phyloP scores from a whole-genome alignment of 2,113 vertebrate genomes.

The Empidonax traillii region DNA sequence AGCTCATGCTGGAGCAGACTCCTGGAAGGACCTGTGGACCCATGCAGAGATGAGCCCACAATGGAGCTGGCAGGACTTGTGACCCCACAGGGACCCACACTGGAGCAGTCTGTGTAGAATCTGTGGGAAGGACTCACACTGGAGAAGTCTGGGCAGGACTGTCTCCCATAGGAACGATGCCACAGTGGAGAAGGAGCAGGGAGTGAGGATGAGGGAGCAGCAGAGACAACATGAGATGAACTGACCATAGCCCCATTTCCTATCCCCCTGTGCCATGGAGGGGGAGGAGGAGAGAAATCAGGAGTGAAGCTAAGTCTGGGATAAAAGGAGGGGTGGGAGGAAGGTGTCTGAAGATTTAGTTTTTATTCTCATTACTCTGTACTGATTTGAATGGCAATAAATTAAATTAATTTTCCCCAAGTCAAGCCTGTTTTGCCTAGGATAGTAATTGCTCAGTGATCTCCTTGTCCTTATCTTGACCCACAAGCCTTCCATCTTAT shows the following conservation, averaged over 20 bases:
- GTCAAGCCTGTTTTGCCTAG: not conserved
- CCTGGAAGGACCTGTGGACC: not conserved
- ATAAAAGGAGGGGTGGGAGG: not conserved
- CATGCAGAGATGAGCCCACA: rapidly evolving
- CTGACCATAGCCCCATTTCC: not conserved
- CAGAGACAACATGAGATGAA: not conserved
- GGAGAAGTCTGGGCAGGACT: not conserved
- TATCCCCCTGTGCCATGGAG: rapidly evolving
- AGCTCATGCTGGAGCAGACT: rapidly evolving
- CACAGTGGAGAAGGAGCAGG: not conserved
- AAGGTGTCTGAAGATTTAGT: not conserved
- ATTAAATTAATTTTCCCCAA: not conserved
- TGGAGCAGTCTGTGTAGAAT: not conserved
- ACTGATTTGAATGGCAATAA: not conserved
- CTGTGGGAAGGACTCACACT: not conserved
- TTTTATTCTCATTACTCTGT: not conserved
- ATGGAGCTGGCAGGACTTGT: not conserved
- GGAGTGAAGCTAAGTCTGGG: not conserved
- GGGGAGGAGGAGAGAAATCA: not conserved
- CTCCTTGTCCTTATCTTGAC: not conserved
- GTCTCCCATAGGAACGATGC: not conserved
- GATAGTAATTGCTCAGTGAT: not conserved
- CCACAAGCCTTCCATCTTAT: not conserved
- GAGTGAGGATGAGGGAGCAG: not conserved
- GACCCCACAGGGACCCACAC: too few species aligned